Base-by-base conservation (phyloP, 2,888 invertebrate species). In the Hoplodrina blanda region DNA sequence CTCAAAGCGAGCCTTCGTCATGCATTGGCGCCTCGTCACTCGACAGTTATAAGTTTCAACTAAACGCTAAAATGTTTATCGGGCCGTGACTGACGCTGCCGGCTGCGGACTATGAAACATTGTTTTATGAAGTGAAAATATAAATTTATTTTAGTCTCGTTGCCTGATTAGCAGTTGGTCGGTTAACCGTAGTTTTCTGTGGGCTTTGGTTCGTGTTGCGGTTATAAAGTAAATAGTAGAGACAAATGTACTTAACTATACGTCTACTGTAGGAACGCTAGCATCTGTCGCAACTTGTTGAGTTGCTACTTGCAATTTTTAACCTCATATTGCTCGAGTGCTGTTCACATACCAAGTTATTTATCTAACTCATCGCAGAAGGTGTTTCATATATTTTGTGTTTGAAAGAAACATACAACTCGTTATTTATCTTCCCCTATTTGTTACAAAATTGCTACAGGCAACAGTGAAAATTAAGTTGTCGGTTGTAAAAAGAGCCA, bases 1-100 rank as follows among this genome's bases (percentile, higher is more conserved):
- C 84, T 81, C 77, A 82, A 84, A 80, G 73, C 69, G 68, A 76
- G 80, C 84, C 85, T 82, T 86, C 78, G 64, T 73, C 70, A 75
- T 76, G 65, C 73, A 62, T 61, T 80, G 65, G 63, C 73, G 73
- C 74, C 53, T 70, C 67, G n/a, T 25, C 69, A 76, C 62, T 49
- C 20, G 52, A 53, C 62, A 50, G 53, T 65, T 69, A 64, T 65
- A 62, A 67, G 60, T 71, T 66, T 41, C 56, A 65, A 64, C 37
- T 66, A 37, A 60, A 64, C 59, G 54, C 64, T 53, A 8, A n/a
- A 63, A 69, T 66, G 54, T 62, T 70, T 68, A 66, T 20, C 15
- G 46, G 59, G 7, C 49, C 33, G 54, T 66, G 63, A 67, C 54
- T 55, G 67, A 56, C 41, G 25, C 44, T 61, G 62, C 20, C 19